Evolutionary conservation across 2,113 vertebrate species (phyloP).

Genomic region (Psilopogon haemacephalus): DNA sequence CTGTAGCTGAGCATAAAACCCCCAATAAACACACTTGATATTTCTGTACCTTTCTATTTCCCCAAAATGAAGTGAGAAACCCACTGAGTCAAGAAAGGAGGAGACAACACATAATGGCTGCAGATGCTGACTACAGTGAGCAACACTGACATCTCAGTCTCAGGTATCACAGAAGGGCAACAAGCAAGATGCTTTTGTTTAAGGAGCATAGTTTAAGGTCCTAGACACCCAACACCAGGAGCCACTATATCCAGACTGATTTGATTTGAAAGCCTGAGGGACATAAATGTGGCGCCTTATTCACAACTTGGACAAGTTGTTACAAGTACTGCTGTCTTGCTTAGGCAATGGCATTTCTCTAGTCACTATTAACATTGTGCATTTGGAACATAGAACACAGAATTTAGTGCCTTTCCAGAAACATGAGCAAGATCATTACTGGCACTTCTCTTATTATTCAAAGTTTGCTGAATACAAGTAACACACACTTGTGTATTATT

Average conservation of each 20-base stretch:
- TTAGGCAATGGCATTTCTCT: background rate
- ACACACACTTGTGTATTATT: background rate
- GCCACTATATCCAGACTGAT: background rate
- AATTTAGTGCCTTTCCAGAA: background rate
- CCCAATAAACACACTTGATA: too few relatives aligned
- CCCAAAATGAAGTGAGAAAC: fast-evolving
- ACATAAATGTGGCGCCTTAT: background rate
- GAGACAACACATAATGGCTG: background rate
- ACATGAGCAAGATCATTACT: background rate
- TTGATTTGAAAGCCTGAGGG: background rate
- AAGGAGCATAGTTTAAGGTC: background rate
- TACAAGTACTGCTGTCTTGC: background rate
- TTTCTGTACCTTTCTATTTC: background rate
- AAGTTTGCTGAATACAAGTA: background rate
- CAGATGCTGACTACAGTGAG: background rate
- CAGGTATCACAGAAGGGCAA: background rate
- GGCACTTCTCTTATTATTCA: background rate
- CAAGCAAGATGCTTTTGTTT: background rate
- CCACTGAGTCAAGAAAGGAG: background rate
- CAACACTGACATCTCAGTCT: background rate
- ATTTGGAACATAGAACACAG: background rate
- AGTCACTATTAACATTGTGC: background rate
- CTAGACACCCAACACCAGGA: background rate
- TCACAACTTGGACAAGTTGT: background rate
- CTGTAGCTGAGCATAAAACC: background rate